phyloP scores from a whole-genome alignment of 2,888 invertebrate genomes.

The Erpobdella octoculata region DNA sequence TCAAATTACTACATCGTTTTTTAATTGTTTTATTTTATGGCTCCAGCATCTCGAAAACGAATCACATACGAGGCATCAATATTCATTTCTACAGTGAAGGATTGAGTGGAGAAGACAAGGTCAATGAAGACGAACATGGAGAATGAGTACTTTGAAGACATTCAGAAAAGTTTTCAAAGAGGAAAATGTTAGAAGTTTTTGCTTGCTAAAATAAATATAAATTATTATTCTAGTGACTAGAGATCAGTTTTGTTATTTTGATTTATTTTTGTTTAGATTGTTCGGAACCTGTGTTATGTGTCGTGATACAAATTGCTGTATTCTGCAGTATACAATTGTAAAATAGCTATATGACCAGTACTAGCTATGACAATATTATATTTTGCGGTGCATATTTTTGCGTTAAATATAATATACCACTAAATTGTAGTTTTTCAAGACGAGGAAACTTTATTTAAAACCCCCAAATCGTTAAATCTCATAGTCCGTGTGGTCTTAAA shows the following conservation, averaged over 20 bases:
- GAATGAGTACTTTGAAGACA: slow-evolving; percentile 2
- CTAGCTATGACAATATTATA: too few relatives aligned
- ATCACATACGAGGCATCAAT: neutral
- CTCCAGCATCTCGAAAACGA: neutral
- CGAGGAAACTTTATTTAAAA: too few relatives aligned
- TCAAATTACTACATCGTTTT: neutral
- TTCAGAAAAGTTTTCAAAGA: slow-evolving; percentile 13
- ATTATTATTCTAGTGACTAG: neutral
- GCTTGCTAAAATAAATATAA: neutral
- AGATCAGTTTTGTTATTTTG: neutral
- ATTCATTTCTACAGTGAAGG: slow-evolving; percentile 1
- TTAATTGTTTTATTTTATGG: neutral
- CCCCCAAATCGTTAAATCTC: too few relatives aligned
- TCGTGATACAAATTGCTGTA: too few relatives aligned
- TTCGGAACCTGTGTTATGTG: too few relatives aligned
- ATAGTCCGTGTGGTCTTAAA: too few relatives aligned
- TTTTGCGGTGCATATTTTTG: too few relatives aligned
- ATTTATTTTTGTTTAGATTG: neutral
- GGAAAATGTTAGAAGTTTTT: neutral
- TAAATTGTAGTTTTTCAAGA: too few relatives aligned
- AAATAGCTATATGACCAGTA: too few relatives aligned
- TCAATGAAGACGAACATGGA: neutral
- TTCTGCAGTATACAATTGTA: too few relatives aligned
- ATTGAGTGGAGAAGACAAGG: neutral
- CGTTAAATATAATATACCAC: too few relatives aligned